Evolutionary conservation across 2,888 invertebrate genomes (phyloP).

Genomic region (Parnassius mnemosyne): DNA sequence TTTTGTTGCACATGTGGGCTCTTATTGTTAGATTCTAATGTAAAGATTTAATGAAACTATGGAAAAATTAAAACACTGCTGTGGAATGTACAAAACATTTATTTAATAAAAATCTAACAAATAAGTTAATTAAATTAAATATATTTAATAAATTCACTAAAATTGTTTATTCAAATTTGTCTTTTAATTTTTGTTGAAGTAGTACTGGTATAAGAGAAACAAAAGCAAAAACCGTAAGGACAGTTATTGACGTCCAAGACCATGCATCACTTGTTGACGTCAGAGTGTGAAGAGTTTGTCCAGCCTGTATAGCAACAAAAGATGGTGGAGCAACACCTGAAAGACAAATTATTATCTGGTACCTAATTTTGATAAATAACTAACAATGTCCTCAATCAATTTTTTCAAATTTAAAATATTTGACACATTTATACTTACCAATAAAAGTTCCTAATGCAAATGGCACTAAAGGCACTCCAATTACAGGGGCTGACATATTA

Average conservation of each 20-base stretch:
- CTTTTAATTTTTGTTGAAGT: constrained; percentile 88
- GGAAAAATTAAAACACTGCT: constrained; percentile 19
- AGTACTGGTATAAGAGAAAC: constrained; percentile 93
- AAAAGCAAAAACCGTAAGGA: constrained; percentile 89
- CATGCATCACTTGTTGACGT: constrained; percentile 93
- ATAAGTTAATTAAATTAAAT: constrained; percentile 29
- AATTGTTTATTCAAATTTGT: constrained; percentile 86
- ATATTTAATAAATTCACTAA: constrained; percentile 56
- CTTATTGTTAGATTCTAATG: constrained; percentile 80
- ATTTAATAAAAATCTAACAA: constrained; percentile 35
- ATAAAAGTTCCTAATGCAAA: constrained; percentile 98
- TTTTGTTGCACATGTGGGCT: constrained; percentile 85
- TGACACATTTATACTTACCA: constrained; percentile 72
- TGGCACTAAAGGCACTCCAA: constrained; percentile 95
- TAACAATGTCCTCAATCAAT: background rate
- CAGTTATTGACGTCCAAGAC: constrained; percentile 91
- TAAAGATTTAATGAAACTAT: constrained; percentile 1
- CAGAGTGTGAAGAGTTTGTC: constrained; percentile 96
- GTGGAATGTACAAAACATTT: constrained; percentile 62
- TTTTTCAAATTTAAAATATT: too few relatives aligned
- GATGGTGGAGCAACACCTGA: constrained; percentile 98
- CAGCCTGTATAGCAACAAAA: constrained; percentile 98
- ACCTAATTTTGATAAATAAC: background rate
- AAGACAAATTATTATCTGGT: constrained; percentile 32
- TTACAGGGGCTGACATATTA: constrained; percentile 96